Evolutionary conservation across 2,113 vertebrate species (phyloP).

Genomic region (Chloebia gouldiae): DNA sequence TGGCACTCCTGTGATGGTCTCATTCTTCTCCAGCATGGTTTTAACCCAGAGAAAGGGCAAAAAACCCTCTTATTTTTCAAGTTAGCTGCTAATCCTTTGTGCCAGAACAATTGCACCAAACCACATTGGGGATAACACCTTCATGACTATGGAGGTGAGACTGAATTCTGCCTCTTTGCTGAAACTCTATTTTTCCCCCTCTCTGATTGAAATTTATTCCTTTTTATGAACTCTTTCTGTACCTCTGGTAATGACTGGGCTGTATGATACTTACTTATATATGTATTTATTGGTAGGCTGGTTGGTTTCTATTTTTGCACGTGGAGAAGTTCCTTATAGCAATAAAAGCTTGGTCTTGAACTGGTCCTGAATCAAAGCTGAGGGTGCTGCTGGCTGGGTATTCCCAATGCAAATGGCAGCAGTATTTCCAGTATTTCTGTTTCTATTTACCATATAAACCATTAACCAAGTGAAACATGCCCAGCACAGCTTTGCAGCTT

Average conservation of each 20-base stretch:
- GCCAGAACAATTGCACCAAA: neutral
- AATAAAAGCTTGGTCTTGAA: neutral
- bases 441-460: neutral
- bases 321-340: neutral
- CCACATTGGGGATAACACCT: fast-evolving
- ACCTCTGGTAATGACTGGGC: neutral
- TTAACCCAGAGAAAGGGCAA: neutral
- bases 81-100: neutral
- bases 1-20: too few species aligned
- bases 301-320: neutral
- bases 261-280: neutral
- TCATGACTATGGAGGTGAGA: neutral
- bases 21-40: fast-evolving
- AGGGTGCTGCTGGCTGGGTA: neutral
- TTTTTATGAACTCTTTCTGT: neutral
- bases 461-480: neutral
- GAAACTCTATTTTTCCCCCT: fast-evolving
- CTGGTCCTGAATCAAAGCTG: neutral
- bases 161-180: neutral
- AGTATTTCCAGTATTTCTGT: neutral
- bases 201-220: neutral
- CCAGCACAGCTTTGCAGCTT: neutral
- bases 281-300: neutral
- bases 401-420: neutral
- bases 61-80: fast-evolving